Base-by-base conservation (phyloP, 2,113 vertebrate genomes). In the Myotis davidii region DNA sequence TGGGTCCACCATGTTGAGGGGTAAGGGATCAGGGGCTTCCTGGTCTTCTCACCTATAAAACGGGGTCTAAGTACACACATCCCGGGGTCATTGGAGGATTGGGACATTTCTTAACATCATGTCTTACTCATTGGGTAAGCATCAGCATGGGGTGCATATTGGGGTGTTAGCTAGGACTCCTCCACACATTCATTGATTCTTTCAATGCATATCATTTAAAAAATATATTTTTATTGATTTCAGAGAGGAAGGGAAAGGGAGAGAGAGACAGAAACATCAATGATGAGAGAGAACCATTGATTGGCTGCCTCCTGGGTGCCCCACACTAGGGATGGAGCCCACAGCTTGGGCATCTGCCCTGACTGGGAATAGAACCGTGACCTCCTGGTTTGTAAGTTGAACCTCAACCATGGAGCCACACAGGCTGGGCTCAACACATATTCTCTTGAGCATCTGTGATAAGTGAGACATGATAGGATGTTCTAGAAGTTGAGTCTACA, bases 61-160 rank as follows among this genome's bases (percentile, higher is more conserved):
- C 2, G 3, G 59, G 37, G n/a, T 39, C 1, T 23, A 56, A 67
- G 32, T 11, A 0, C 29, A 37, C 17, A 48, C 25, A 12, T 20
- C 3, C 1, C 8, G 42, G 78, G 48, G 34, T 70, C 0, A 0
- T 23, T 0, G 20, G 67, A 34, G 48, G 14, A 11, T 3, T 9
- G 34, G 69, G 59, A 6, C 1, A 0, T 45, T 29, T 82, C 29
- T 54, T 16, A 17, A 18, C 27, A 0, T 13, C 23, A 18, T 0
- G n/a, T 76, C 56, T 61, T 18, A 13, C 17, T 72, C 23, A 4
- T 8, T 4, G 17, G 82, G 39, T n/a, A 21, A 39, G 56, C 21
- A 23, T 23, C 56, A 12, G 21, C 16, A 20, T 6, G 39, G 48
- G 34, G 37, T 16, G 6, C 13, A 27, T 1, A 10, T 10, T 20